Evolutionary conservation across 2,113 vertebrate species (phyloP).

Genomic region (Dermatemys mawii): DNA sequence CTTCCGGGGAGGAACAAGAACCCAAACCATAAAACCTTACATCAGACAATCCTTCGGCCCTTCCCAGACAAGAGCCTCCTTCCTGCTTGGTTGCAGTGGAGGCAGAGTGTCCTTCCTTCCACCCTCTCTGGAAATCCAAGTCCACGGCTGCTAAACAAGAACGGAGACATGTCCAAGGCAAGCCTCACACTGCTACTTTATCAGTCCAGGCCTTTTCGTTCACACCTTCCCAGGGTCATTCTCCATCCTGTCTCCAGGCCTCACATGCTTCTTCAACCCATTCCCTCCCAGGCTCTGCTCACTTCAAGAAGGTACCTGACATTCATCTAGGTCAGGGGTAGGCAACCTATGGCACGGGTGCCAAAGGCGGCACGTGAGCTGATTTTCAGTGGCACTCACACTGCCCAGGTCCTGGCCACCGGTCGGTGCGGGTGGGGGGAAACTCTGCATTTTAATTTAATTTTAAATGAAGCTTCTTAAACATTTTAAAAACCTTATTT

Average conservation of each 20-base stretch:
- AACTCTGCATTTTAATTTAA: no score
- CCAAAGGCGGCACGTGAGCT: no score
- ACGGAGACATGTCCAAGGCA: rapidly evolving
- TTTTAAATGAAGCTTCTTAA: no score
- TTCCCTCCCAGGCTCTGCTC: background rate
- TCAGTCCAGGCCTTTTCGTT: background rate
- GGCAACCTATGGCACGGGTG: no score
- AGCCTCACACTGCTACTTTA: rapidly evolving
- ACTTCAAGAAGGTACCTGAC: background rate
- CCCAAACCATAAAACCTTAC: no score
- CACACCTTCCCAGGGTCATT: rapidly evolving
- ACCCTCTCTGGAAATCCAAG: background rate
- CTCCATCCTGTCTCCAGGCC: background rate
- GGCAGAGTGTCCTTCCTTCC: background rate
- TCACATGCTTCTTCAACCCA: rapidly evolving
- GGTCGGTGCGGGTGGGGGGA: no score
- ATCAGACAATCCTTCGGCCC: background rate
- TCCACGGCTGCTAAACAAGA: background rate
- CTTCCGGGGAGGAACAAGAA: background rate
- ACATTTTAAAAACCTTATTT: no score
- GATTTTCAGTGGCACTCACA: no score
- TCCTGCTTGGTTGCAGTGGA: background rate
- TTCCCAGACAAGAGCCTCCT: background rate
- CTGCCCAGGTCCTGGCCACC: no score
- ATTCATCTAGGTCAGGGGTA: no score